Conservation (phyloP, 2,113 vertebrate species). For the Ahaetulla prasina region DNA sequence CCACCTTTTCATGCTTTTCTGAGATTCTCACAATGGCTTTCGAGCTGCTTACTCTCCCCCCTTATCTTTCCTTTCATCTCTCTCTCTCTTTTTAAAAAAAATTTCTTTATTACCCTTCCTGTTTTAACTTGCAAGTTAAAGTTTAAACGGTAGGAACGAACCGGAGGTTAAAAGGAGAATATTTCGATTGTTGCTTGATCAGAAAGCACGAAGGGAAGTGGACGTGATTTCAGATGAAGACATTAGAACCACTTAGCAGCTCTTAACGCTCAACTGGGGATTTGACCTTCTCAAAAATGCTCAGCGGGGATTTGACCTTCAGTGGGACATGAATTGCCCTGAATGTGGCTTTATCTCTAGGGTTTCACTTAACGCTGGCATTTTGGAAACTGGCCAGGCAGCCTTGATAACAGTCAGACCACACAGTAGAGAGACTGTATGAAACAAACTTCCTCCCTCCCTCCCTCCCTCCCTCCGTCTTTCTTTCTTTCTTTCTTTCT, state of each 20-base stretch:
- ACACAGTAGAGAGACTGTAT: conserved; percentile 29
- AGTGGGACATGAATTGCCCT: not conserved
- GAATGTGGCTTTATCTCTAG: not conserved
- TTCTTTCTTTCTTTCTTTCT: too few relatives aligned
- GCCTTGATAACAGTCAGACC: conserved; percentile 33
- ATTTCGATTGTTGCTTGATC: not conserved
- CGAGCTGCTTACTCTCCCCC: not conserved
- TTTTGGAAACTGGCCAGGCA: not conserved
- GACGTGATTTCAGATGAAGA: not conserved
- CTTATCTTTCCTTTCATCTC: not conserved
- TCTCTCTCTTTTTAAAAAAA: not conserved
- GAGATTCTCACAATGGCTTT: not conserved
- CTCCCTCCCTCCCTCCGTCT: not conserved
- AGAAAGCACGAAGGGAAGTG: too few relatives aligned
- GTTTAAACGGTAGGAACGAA: not conserved
- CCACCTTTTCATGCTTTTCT: not conserved
- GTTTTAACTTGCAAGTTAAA: not conserved
- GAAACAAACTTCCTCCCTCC: not conserved
- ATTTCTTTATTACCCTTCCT: too few relatives aligned
- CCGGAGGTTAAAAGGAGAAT: not conserved
- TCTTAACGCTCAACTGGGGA: too few relatives aligned
- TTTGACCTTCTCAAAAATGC: not conserved
- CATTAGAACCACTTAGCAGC: not conserved
- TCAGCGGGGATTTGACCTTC: not conserved
- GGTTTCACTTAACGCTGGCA: conserved; percentile 20